These are phyloP conservation scores for Cecropterus lyciades DNA, from an alignment of 1,140 invertebrate genomes.

Conservation along the genomic window DNA sequence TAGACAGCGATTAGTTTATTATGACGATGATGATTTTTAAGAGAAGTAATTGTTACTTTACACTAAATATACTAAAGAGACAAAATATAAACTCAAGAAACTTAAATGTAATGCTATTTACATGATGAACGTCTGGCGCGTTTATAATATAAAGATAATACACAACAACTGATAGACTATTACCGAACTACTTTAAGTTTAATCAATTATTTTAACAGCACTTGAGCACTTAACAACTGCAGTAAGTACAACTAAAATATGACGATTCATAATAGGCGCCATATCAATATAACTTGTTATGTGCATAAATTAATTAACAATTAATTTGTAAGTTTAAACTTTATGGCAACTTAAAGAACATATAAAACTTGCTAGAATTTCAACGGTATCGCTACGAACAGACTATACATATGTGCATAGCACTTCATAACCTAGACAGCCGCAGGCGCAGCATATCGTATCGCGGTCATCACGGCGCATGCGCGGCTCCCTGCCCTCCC, in stretches of 20 bases:
- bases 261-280: not conserved
- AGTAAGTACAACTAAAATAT: not conserved
- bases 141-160: no score
- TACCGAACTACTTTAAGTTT: no score
- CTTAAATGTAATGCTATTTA: no score
- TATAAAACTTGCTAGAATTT: not conserved
- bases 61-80: no score
- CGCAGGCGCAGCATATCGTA: constrained; percentile 64
- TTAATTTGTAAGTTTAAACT: not conserved
- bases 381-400: not conserved
- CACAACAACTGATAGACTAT: no score
- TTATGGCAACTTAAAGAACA: not conserved
- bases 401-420: not conserved
- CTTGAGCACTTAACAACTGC: not conserved
- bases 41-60: no score
- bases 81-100: no score
- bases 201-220: not conserved
- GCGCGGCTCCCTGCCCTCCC: constrained; percentile 57
- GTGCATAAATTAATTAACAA: not conserved
- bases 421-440: constrained; percentile 37
- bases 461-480: constrained; percentile 57
- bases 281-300: not conserved
- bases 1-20: no score
- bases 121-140: no score
- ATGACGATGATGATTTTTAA: no score